Percentiles rank a stretch among this genome's conserved stretches.
Conservation (phyloP, 2,797 vertebrate genomes). For the Toxotes lorentzi region DNA sequence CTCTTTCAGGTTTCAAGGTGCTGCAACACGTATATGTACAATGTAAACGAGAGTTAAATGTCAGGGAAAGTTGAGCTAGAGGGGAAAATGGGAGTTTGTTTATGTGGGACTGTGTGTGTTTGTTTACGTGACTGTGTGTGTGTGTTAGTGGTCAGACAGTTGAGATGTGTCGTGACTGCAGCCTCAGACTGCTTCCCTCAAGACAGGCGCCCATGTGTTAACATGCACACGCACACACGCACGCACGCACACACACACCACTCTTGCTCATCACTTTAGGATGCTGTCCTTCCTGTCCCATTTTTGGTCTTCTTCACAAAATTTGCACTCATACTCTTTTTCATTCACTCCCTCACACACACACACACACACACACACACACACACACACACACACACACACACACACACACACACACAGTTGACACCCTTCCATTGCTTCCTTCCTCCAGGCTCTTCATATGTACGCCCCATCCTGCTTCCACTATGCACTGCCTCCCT, state of each 20-base stretch:
- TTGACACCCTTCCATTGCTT: conserved; percentile 35
- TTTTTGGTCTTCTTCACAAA: conserved; percentile 44
- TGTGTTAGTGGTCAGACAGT: conserved; percentile 45
- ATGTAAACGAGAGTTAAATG: neutral
- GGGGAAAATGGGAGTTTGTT: neutral
- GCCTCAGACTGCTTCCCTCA: conserved; percentile 48
- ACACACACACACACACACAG: conserved; percentile 12
- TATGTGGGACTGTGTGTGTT: conserved; percentile 28
- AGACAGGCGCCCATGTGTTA: conserved; percentile 1
- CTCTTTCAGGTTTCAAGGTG: neutral
- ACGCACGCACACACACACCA: conserved; percentile 12
- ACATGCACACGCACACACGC: neutral
- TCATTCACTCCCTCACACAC: conserved; percentile 22
- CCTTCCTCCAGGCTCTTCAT: conserved; percentile 35
- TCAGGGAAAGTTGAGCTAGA: conserved; percentile 4
- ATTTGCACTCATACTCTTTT: conserved; percentile 11
- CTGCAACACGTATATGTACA: too few relatives aligned
- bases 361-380: conserved; percentile 14
- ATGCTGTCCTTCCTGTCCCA: conserved; percentile 37
- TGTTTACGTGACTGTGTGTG: neutral
- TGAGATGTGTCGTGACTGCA: conserved; percentile 68
- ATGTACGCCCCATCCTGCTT: conserved; percentile 35
- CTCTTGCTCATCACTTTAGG: conserved; percentile 29
- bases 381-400: conserved; percentile 11
- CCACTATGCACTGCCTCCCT: conserved; percentile 38